A percentile compares a stretch with the other conserved stretches of the same genome.
Conservation (phyloP, 2,113 vertebrate species). For the Crotophaga sulcirostris region DNA sequence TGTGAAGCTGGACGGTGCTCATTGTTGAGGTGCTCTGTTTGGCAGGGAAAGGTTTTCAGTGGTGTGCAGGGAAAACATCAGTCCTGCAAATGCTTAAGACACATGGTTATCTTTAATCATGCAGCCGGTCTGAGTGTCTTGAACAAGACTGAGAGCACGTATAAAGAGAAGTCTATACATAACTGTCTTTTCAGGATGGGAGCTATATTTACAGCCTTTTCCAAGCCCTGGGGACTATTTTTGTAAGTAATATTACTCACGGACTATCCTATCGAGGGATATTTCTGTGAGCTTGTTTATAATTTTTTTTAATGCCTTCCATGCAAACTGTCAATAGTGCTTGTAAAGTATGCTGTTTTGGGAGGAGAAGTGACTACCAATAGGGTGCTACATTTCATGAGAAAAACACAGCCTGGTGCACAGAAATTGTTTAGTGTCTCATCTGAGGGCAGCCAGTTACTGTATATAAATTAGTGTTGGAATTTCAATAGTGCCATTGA, state of each 20-base stretch:
- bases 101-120: not conserved
- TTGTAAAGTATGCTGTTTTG: not conserved
- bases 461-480: slow-evolving; percentile 19
- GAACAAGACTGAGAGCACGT: not conserved
- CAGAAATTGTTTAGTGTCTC: not conserved
- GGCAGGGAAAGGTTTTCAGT: not conserved
- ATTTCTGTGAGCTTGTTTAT: not conserved
- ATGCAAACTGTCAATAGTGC: not conserved
- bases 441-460: slow-evolving; percentile 22
- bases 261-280: not conserved
- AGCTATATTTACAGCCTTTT: slow-evolving; percentile 33
- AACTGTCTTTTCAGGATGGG: slow-evolving; percentile 7
- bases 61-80: not conserved
- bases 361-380: not conserved
- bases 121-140: not conserved
- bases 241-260: not conserved
- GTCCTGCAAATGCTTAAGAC: not conserved
- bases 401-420: not conserved
- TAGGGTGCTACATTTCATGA: not conserved
- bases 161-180: not conserved
- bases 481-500: slow-evolving; percentile 27
- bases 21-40: not conserved
- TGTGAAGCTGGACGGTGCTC: not conserved
- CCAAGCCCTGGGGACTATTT: slow-evolving; percentile 14
- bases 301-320: not conserved